phyloP scores from a whole-genome alignment of 2,888 invertebrate genomes.

The Oscheius sp. region DNA sequence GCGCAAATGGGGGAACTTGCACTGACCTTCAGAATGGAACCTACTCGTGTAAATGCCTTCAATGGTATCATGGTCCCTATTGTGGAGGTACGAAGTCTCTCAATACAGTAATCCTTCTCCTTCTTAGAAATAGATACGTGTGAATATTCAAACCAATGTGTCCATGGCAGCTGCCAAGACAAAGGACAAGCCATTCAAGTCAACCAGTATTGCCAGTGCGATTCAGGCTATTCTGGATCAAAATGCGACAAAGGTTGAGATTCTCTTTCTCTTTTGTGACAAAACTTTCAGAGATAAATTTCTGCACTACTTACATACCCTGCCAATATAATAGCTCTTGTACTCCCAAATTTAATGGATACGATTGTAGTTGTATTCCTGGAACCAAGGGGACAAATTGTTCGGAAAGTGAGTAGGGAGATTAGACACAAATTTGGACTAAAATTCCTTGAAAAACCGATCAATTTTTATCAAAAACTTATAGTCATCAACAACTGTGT shows the following conservation, averaged over 20 bases:
- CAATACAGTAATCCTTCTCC: not conserved
- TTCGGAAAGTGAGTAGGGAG: not conserved
- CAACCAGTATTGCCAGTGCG: constrained; percentile 35
- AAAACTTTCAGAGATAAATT: no score
- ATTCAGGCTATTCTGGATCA: constrained; percentile 35
- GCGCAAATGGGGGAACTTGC: constrained; percentile 32
- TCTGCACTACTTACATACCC: not conserved
- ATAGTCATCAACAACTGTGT: constrained; percentile 42
- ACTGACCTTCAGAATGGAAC: constrained; percentile 28
- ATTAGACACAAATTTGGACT: no score
- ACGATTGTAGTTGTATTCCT: not conserved
- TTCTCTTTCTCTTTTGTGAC: no score
- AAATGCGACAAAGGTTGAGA: constrained; percentile 40
- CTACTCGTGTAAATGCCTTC: constrained; percentile 34
- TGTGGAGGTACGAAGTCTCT: constrained; percentile 28
- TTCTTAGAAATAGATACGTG: constrained; percentile 29
- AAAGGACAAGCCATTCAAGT: constrained; percentile 21
- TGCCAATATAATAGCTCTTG: not conserved
- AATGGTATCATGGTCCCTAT: constrained; percentile 29
- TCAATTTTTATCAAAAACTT: not conserved
- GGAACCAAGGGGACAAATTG: not conserved
- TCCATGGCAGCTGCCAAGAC: constrained; percentile 34
- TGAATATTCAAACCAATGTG: constrained; percentile 39
- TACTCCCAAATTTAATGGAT: not conserved
- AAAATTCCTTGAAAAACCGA: no score